Percentiles rank a stretch among this genome's conserved stretches.
These are phyloP conservation scores for Pteronotus mesoamericanus DNA, from an alignment of 2,797 vertebrate genomes.

Conservation along the genomic window DNA sequence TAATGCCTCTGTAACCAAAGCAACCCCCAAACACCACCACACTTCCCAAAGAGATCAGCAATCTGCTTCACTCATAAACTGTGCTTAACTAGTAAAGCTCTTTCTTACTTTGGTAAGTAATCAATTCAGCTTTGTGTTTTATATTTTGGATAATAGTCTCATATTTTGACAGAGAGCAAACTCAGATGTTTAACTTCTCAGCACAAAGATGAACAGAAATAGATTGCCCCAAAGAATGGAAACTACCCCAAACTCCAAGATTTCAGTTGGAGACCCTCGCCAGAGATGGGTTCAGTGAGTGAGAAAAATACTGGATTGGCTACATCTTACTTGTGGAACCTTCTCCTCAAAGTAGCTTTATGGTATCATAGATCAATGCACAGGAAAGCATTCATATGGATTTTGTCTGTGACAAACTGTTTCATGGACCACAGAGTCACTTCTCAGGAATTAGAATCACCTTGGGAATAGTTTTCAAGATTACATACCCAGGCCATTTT, in stretches of 20 bases:
- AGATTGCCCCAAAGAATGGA: background rate
- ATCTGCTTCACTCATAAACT: background rate
- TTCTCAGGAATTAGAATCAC: background rate
- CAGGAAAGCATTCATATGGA: background rate
- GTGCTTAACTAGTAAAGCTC: background rate
- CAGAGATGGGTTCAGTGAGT: background rate
- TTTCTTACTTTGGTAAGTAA: background rate
- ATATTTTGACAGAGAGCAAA: conserved; percentile 12
- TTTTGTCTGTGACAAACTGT: background rate
- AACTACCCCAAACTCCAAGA: conserved; percentile 5
- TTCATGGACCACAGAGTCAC: background rate
- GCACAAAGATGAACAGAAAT: conserved; percentile 17
- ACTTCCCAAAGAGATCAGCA: background rate
- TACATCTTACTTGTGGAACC: conserved; percentile 8
- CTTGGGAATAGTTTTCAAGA: background rate
- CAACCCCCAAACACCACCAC: background rate
- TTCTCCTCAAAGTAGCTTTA: background rate
- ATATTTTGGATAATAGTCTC: background rate
- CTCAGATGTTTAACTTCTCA: conserved; percentile 22
- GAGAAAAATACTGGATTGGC: background rate
- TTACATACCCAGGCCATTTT: background rate
- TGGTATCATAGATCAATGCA: background rate
- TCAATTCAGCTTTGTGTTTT: background rate
- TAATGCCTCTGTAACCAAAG: background rate
- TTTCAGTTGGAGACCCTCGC: background rate